Conservation (phyloP, 2,113 vertebrate species). For the Nymphicus hollandicus region DNA sequence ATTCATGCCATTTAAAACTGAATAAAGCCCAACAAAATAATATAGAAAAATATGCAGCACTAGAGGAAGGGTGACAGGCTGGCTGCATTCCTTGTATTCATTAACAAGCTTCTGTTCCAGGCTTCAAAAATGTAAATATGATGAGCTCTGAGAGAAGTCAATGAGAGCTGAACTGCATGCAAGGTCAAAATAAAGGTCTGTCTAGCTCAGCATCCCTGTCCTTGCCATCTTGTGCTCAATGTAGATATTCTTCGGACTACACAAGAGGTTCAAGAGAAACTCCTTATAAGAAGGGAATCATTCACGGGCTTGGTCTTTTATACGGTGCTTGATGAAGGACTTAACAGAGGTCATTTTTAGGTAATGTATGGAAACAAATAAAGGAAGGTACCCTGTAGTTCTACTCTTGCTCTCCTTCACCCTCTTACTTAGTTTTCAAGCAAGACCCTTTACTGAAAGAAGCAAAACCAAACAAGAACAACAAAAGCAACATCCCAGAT, state of each 20-base stretch:
- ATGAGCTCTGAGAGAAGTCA: background rate
- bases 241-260: background rate
- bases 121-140: background rate
- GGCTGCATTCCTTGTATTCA: background rate
- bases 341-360: background rate
- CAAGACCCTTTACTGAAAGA: background rate
- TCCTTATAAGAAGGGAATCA: background rate
- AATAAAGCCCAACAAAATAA: background rate
- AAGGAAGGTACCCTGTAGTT: background rate
- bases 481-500: background rate
- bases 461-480: background rate
- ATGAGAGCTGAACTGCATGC: background rate
- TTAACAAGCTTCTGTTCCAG: background rate
- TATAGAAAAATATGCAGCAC: background rate
- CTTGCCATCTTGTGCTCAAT: background rate
- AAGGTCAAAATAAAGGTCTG: background rate
- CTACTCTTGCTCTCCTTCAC: background rate
- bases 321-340: background rate
- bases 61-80: background rate
- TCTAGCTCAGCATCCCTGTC: background rate
- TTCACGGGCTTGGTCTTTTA: background rate
- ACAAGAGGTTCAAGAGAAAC: background rate
- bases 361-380: background rate
- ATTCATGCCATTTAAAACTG: background rate
- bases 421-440: background rate